These are phyloP conservation scores for Enteromius afrohamiltoni DNA, from an alignment of 2,797 vertebrate species.

Conservation along the genomic window DNA sequence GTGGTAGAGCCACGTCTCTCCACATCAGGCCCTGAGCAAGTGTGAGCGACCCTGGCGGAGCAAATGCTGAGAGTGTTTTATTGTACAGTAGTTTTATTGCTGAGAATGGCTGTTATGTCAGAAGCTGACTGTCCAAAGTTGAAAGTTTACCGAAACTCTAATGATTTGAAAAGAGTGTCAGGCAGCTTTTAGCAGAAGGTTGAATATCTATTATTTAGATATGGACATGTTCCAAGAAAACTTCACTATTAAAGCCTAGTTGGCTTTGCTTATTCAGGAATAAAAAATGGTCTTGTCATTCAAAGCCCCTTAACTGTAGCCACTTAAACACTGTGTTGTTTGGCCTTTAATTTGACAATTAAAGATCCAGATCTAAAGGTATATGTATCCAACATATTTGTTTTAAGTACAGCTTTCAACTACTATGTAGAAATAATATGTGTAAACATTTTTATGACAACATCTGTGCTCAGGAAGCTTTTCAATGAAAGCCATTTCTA, in stretches of 20 bases:
- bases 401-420: no score
- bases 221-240: not conserved
- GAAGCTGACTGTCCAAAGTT: slow-evolving; percentile 6
- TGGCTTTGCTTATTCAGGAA: not conserved
- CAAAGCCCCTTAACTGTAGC: not conserved
- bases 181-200: not conserved
- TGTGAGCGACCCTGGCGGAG: slow-evolving; percentile 2
- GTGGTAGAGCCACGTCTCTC: slow-evolving; percentile 10
- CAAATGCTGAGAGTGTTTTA: slow-evolving; percentile 1
- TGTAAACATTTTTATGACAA: not conserved
- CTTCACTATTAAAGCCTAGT: not conserved
- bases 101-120: slow-evolving; percentile 11
- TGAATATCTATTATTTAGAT: not conserved
- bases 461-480: not conserved
- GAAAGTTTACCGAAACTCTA: slow-evolving; percentile 11
- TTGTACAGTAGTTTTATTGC: not conserved
- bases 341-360: not conserved
- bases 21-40: slow-evolving; percentile 11
- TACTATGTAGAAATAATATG: not conserved
- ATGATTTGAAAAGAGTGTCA: not conserved
- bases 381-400: no score
- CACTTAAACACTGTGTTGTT: not conserved
- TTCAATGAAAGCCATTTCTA: not conserved
- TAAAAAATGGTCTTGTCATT: not conserved
- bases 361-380: not conserved